Evolutionary conservation across 2,113 vertebrate genomes (phyloP).

Genomic region (Cathartes aura): DNA sequence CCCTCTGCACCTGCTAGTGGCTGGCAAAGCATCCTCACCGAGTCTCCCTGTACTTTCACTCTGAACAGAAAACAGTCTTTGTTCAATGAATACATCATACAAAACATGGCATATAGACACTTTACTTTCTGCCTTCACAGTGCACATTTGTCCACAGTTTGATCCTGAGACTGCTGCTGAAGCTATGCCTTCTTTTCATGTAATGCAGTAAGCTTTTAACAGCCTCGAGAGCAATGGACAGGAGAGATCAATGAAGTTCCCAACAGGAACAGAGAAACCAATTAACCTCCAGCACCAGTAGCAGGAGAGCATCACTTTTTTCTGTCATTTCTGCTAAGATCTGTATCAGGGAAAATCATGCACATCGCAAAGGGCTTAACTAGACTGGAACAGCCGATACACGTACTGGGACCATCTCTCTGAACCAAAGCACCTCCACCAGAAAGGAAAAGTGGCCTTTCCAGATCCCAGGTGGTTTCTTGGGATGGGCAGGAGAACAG

Average conservation of each 20-base stretch:
- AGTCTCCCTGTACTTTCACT: not conserved
- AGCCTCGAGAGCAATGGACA: accelerated
- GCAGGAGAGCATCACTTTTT: not conserved
- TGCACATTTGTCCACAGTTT: not conserved
- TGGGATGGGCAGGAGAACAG: not conserved
- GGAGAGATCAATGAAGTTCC: not conserved
- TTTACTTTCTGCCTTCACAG: not conserved
- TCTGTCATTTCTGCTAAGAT: not conserved
- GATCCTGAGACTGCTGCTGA: not conserved
- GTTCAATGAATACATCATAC: not conserved
- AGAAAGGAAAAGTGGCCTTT: not conserved
- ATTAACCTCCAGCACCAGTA: not conserved
- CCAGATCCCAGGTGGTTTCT: not conserved
- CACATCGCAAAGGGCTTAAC: not conserved
- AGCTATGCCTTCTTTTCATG: not conserved
- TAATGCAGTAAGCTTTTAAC: not conserved
- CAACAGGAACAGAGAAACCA: not conserved
- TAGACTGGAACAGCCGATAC: not conserved
- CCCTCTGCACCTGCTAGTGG: not conserved
- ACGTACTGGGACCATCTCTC: not conserved
- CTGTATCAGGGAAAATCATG: accelerated
- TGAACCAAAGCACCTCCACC: not conserved
- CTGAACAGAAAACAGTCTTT: not conserved
- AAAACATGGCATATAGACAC: not conserved
- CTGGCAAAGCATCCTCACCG: not conserved